Percentiles rank a stretch among this genome's conserved stretches.
Evolutionary conservation across 1,140 invertebrate genomes (phyloP).

Genomic region (Drosophila mauritiana): DNA sequence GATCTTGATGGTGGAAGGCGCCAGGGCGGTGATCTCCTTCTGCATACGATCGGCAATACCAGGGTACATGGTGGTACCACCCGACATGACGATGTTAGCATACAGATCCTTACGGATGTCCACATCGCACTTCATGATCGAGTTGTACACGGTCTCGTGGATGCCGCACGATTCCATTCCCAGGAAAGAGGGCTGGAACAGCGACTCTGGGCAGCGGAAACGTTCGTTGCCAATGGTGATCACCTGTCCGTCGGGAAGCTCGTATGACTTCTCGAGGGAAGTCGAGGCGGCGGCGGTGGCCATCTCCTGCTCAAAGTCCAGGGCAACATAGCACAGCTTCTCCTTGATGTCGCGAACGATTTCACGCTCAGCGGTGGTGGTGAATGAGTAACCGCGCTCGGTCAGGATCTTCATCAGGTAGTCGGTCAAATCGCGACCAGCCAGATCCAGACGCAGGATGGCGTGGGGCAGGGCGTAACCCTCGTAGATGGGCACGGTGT

Average conservation of each 20-base stretch:
- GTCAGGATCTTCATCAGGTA: slow-evolving; percentile 98
- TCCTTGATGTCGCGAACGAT: slow-evolving; percentile 98
- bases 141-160: slow-evolving; percentile 98
- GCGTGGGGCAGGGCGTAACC: slow-evolving; percentile 92
- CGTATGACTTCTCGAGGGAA: slow-evolving; percentile 97
- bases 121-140: slow-evolving; percentile 98
- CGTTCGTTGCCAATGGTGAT: slow-evolving; percentile 98
- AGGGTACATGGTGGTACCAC: slow-evolving; percentile 98
- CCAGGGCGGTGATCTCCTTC: slow-evolving; percentile 94
- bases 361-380: slow-evolving; percentile 97
- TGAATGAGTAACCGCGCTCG: slow-evolving; percentile 98
- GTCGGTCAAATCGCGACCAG: slow-evolving; percentile 97
- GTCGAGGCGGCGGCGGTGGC: slow-evolving; percentile 95
- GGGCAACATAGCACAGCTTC: slow-evolving; percentile 95
- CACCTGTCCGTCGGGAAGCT: slow-evolving; percentile 97
- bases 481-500: slow-evolving; percentile 97
- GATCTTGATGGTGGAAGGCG: slow-evolving; percentile 96
- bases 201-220: slow-evolving; percentile 98
- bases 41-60: slow-evolving; percentile 95
- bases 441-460: slow-evolving; percentile 95
- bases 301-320: slow-evolving; percentile 98
- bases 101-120: slow-evolving; percentile 97
- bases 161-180: slow-evolving; percentile 98
- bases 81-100: slow-evolving; percentile 97
- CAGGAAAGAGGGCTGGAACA: slow-evolving; percentile 98